Percentiles rank a stretch among this genome's conserved stretches.
These are phyloP conservation scores for Cinclus cinclus DNA, from an alignment of 2,113 vertebrate genomes.

Conservation along the genomic window DNA sequence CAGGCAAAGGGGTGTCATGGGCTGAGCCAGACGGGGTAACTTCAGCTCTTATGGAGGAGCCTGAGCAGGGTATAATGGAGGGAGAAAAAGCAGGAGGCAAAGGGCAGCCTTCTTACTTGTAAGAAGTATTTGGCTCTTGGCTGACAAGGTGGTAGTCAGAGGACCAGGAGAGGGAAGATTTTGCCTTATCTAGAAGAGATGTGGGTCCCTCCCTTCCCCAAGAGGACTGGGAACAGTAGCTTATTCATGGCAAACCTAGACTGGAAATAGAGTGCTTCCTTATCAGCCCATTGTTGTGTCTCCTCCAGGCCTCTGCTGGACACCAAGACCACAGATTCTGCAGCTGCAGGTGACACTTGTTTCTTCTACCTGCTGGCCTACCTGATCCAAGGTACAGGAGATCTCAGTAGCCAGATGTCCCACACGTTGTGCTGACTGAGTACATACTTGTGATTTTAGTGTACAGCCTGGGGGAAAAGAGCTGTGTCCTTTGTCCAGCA, in stretches of 20 bases:
- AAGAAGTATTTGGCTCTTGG: background rate
- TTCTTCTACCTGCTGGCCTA: conserved; percentile 86
- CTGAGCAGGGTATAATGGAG: background rate
- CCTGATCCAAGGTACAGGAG: conserved; percentile 78
- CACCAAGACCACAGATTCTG: conserved; percentile 66
- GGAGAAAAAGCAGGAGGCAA: background rate
- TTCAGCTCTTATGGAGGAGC: background rate
- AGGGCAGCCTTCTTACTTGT: background rate
- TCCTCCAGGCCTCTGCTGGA: conserved; percentile 56
- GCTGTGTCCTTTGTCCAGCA: background rate
- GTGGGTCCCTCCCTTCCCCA: background rate
- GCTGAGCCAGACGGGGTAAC: background rate
- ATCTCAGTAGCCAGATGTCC: background rate
- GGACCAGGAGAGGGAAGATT: background rate
- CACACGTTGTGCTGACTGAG: background rate
- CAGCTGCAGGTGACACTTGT: background rate
- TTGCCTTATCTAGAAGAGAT: background rate
- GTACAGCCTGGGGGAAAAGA: background rate
- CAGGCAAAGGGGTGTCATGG: background rate
- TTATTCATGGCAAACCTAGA: background rate
- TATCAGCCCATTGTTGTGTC: background rate
- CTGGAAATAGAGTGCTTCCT: background rate
- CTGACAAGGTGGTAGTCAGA: background rate
- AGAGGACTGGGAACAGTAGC: background rate
- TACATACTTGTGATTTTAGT: background rate